Evolutionary conservation across 2,797 vertebrate genomes (phyloP).

Genomic region (Dendrocincla tyrannina): DNA sequence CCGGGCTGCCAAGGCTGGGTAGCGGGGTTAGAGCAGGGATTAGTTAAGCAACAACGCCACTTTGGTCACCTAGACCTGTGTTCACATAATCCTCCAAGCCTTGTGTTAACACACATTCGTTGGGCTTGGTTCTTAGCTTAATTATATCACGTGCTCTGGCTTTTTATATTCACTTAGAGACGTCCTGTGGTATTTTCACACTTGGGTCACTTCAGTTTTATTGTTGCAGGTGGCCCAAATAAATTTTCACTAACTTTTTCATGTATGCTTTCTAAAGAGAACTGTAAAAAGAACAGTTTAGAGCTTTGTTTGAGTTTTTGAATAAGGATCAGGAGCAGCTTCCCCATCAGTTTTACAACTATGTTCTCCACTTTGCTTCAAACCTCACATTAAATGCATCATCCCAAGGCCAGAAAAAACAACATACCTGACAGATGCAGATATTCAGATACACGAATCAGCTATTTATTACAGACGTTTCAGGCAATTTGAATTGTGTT

Average conservation of each 20-base stretch:
- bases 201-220: not conserved
- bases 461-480: not conserved
- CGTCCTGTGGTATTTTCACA: fast-evolving
- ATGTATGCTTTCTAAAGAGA: not conserved
- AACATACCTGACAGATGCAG: fast-evolving
- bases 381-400: not conserved
- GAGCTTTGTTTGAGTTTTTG: not conserved
- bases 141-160: not conserved
- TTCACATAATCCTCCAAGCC: not conserved
- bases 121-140: not conserved
- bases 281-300: not conserved
- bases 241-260: not conserved
- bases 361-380: not conserved
- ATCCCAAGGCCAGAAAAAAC: not conserved
- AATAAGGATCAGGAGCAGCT: not conserved
- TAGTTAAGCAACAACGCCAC: not conserved
- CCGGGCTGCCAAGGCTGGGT: not conserved
- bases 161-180: not conserved
- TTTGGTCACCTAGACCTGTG: not conserved
- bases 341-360: not conserved
- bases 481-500: not conserved
- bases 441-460: not conserved
- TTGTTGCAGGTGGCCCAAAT: not conserved
- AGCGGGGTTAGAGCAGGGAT: not conserved
- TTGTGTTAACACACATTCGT: not conserved